Evolutionary conservation across 2,888 invertebrate genomes (phyloP).

Genomic region (Notodonta ziczac): DNA sequence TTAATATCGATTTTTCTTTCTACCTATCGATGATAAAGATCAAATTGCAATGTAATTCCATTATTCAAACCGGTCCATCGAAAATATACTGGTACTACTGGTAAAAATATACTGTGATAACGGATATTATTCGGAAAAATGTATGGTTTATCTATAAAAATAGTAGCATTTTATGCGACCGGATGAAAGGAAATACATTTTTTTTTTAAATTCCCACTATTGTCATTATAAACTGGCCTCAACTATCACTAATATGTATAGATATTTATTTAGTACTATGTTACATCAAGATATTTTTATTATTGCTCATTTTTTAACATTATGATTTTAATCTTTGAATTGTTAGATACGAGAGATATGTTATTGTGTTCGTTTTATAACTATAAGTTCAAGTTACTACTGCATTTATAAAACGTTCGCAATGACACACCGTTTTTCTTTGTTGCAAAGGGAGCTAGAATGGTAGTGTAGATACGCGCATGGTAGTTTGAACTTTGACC

Average conservation of each 20-base stretch:
- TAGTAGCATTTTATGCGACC: constrained; percentile 24
- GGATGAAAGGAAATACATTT: constrained; percentile 33
- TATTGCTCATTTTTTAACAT: constrained; percentile 45
- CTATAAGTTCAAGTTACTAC: constrained; percentile 22
- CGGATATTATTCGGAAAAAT: constrained; percentile 19
- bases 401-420: constrained; percentile 43
- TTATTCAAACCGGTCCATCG: constrained; percentile 20
- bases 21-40: constrained; percentile 5
- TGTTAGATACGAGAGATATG: constrained; percentile 28
- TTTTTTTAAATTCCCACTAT: constrained; percentile 42
- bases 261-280: constrained; percentile 44
- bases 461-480: constrained; percentile 27
- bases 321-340: constrained; percentile 34
- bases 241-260: constrained; percentile 65
- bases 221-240: constrained; percentile 73
- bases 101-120: constrained; percentile 16
- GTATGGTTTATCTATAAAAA: constrained; percentile 18
- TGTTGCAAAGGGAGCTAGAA: constrained; percentile 27
- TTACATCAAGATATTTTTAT: constrained; percentile 42
- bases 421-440: constrained; percentile 29
- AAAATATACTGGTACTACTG: constrained; percentile 13
- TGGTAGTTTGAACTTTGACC: constrained; percentile 17
- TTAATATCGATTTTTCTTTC: background rate
- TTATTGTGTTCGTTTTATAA: constrained; percentile 40
- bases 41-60: constrained; percentile 19